Evolutionary conservation across 2,888 invertebrate species (phyloP), one percentile per base, ranked within the genome.

Genomic region (Pollenia angustigena): DNA sequence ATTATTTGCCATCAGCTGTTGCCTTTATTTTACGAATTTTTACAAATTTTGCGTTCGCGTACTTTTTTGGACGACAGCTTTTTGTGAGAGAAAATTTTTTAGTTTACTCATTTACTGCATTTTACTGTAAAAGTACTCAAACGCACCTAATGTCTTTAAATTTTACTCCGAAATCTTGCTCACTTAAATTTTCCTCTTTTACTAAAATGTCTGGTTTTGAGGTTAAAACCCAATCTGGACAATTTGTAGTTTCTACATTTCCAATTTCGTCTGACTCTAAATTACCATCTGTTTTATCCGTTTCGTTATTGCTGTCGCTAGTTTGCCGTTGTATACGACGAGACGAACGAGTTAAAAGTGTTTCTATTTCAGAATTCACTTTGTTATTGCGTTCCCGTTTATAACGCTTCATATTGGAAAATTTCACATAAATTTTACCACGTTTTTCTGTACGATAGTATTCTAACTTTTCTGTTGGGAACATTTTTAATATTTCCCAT

Each of bases 381-480:
- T 62, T 78, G n/a, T 32, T 52, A n/a, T 11, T 62, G n/a, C 78
- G 85, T 2, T 81, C 83, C 11, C 88, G 87, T 76, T 87, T 88
- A 74, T 88, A 90, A 0, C 92, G 89, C 88, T 92, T 92, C 90
- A 92, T 92, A 69, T 92, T 92, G 16, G 91, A 91, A 69, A 90
- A 92, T 23, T 92, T 82, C 2, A 91, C 90, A 78, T 92, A 92
- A 78, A 92, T 91, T 88, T 92, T 92, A 68, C 92, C 92, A 2
- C 92, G 89, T 7, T 92, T 89, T 82, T 92, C 92, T 2, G 92
- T 92, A 68, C 92, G 92, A 88, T 92, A 92, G 71, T 88, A 90
- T 50, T 90, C 89, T 1, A 92, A 66, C 32, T 90, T 89, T 48
- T 92, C 92, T 40, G 87, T 89, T 50, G 92, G 92, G 16, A 90